Conservation (phyloP, 1,140 invertebrate genomes). For the Drosophila arawakana region DNA sequence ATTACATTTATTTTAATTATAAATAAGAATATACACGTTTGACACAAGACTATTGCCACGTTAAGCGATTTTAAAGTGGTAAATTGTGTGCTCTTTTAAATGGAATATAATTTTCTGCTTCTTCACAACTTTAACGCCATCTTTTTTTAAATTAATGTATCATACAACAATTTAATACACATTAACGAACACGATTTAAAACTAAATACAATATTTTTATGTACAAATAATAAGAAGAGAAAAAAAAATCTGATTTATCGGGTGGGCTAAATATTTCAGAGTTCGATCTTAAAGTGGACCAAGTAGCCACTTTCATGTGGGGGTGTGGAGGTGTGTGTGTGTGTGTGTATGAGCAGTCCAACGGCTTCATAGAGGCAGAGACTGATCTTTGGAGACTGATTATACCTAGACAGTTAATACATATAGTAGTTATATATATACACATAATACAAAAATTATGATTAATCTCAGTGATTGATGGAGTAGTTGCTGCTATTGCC, state of each 20-base stretch:
- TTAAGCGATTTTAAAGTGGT: too few species aligned
- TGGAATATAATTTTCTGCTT: too few species aligned
- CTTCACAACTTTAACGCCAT: too few species aligned
- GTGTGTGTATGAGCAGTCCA: conserved; percentile 4
- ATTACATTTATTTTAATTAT: too few species aligned
- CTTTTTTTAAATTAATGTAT: conserved; percentile 2
- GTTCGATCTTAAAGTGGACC: not conserved
- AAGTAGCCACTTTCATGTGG: not conserved
- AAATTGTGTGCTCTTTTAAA: too few species aligned
- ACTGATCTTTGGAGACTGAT: not conserved
- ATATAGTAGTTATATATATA: conserved; percentile 18
- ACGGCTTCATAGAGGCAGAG: conserved; percentile 56
- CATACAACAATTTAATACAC: conserved; percentile 2
- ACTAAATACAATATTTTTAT: not conserved
- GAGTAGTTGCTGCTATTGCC: conserved; percentile 50
- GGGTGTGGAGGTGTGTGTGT: too few species aligned
- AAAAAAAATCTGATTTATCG: not conserved
- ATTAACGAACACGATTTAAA: not conserved
- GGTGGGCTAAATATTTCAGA: not conserved
- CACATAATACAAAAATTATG: conserved; percentile 21
- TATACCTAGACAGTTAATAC: conserved; percentile 50
- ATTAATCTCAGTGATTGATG: conserved; percentile 12
- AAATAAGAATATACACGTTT: too few species aligned
- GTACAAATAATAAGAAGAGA: not conserved
- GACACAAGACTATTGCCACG: too few species aligned